Evolutionary conservation across 2,888 invertebrate species (phyloP), one percentile per base, ranked within the genome.

Genomic region (Apotomis betuletana): DNA sequence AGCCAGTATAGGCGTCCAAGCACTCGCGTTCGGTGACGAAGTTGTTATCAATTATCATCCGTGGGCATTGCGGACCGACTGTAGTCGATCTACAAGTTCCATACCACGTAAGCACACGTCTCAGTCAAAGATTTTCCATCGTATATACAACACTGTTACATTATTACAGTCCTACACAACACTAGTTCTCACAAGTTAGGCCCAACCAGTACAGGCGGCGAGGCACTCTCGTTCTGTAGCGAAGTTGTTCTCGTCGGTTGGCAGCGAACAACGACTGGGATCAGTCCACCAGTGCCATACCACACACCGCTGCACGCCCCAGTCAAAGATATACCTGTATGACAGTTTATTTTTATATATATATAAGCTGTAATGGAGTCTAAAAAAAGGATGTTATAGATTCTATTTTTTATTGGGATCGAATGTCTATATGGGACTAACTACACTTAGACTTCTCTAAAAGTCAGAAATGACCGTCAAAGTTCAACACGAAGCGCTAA

Each of bases 311-410:
- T 77, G 81, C 0, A 78, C 83, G 8, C 81, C 76, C 88, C 88
- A 89, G 75, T 87, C 85, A 78, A 79, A 91, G 0, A 86, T 84
- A 75, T 83, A 90, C 67, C 90, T 90, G 77, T 9, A 27, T 27
- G 2, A 27, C 27, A 27, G 27, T 27, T 27, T 27, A 27, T 27
- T 27, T 27, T 27, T 27, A 27, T 27, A 27, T 27, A 27, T 27
- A 41, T 6, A 6, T 41, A 27, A 27, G 2, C 27, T 27, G 27
- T 27, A 27, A 27, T 27, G 27, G 27, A 27, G 1, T 27, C 27
- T 27, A 27, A 27, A 27, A 27, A 27, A 27, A 27, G 2, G 27
- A 0, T 27, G 27, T 27, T 2, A 27, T 27, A 27, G 27, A 27
- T 27, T 27, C 27, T 27, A 27, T 27, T 27, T 27, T 15, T 27